Conservation (phyloP, 2,888 invertebrate genomes). For the Scelioninae gen. 2 region DNA sequence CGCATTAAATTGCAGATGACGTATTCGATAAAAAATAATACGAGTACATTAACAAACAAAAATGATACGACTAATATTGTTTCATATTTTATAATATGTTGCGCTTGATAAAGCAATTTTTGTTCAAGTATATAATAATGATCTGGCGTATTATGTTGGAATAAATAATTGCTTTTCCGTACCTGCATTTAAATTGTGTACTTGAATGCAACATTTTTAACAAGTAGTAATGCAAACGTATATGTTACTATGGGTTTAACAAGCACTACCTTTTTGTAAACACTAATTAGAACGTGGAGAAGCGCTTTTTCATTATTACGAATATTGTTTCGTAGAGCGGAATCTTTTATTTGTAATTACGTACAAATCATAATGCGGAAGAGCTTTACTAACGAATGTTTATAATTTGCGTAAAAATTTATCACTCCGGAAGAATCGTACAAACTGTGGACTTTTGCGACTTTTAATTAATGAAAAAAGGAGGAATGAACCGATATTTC, state of each 20-base stretch:
- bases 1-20: too few species aligned
- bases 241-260: constrained; percentile 21
- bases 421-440: constrained; percentile 5
- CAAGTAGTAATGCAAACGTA: too few species aligned
- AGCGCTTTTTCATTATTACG: constrained; percentile 16
- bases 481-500: too few species aligned
- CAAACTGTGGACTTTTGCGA: constrained; percentile 1
- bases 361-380: constrained; percentile 22
- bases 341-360: constrained; percentile 15
- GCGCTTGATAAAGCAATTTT: not conserved
- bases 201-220: too few species aligned
- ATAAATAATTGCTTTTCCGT: constrained; percentile 21
- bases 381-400: constrained; percentile 25
- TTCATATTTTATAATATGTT: too few species aligned
- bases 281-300: constrained; percentile 21
- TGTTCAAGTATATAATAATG: not conserved
- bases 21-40: too few species aligned
- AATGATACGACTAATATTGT: too few species aligned
- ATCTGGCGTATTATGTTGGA: not conserved
- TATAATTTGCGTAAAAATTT: constrained; percentile 16
- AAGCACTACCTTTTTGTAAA: constrained; percentile 11
- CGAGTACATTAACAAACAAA: too few species aligned
- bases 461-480: constrained; percentile 34
- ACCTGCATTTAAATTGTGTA: constrained; percentile 11
- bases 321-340: constrained; percentile 3